These are phyloP conservation scores for Scaptomyza graminum DNA, from an alignment of 1,140 invertebrate genomes.

Conservation along the genomic window DNA sequence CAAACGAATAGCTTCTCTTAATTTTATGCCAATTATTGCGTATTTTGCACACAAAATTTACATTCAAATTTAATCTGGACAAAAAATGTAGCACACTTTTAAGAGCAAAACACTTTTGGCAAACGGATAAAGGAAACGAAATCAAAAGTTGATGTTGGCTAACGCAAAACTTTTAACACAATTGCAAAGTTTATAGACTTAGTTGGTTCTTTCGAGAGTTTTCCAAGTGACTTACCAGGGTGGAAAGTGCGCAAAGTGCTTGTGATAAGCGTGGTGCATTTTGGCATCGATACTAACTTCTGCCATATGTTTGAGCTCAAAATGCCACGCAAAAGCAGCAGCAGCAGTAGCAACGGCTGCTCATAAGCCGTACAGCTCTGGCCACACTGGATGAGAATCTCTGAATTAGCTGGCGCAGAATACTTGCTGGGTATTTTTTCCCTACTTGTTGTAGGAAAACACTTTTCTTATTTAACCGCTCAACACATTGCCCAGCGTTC, in stretches of 20 bases:
- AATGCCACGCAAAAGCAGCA: conserved; percentile 34
- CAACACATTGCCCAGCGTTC: conserved; percentile 70
- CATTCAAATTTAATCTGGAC: conserved; percentile 36
- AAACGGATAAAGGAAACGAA: background rate
- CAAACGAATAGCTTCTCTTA: conserved; percentile 6
- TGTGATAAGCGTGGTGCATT: conserved; percentile 50
- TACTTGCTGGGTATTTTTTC: conserved; percentile 68
- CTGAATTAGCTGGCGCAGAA: conserved; percentile 73
- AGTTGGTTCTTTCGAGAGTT: conserved; percentile 6
- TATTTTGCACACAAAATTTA: conserved; percentile 15
- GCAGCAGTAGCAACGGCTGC: conserved; percentile 25
- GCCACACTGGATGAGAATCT: conserved; percentile 41
- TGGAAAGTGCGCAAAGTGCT: conserved; percentile 35
- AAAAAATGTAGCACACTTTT: conserved; percentile 32
- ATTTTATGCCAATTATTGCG: conserved; percentile 13
- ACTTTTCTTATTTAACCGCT: conserved; percentile 83
- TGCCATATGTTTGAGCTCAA: conserved; percentile 73
- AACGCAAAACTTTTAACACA: conserved; percentile 25
- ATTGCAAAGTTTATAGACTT: conserved; percentile 26
- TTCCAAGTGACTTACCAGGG: conserved; percentile 40
- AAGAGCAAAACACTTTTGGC: conserved; percentile 5
- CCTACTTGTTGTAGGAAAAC: conserved; percentile 72
- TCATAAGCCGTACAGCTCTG: conserved; percentile 21
- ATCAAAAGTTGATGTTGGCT: background rate
- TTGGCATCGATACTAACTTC: conserved; percentile 56